phyloP scores from a whole-genome alignment of 2,113 vertebrate genomes.

The Myxocyprinus asiaticus region DNA sequence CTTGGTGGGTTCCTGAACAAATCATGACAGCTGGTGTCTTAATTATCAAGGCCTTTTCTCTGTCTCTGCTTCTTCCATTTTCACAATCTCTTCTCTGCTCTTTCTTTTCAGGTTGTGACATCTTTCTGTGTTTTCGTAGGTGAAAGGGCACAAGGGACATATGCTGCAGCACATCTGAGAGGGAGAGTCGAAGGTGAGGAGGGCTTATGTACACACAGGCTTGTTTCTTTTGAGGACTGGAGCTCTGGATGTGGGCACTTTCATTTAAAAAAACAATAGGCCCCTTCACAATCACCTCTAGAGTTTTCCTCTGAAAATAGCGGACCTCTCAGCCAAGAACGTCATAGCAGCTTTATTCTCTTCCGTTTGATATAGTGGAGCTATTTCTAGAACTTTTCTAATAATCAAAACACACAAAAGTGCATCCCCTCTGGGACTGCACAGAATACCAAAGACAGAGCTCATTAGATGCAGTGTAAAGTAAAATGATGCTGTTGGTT shows the following conservation, averaged over 20 bases:
- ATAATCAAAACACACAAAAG: constrained; percentile 24
- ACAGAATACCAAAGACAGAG: constrained; percentile 7
- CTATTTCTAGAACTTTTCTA: constrained; percentile 29
- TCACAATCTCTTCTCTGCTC: background rate
- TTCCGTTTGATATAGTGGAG: background rate
- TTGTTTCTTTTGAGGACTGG: background rate
- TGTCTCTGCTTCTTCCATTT: constrained; percentile 12
- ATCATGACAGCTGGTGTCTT: constrained; percentile 45
- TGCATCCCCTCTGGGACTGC: constrained; percentile 12
- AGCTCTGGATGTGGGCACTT: constrained; percentile 48
- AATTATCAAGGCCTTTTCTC: constrained; percentile 28
- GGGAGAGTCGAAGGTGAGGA: constrained; percentile 54
- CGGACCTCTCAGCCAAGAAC: constrained; percentile 2
- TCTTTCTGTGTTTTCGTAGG: constrained; percentile 37
- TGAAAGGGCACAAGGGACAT: constrained; percentile 37
- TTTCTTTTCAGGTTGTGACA: constrained; percentile 40
- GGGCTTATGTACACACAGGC: background rate
- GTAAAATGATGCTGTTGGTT: background rate
- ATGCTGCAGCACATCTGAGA: constrained; percentile 46
- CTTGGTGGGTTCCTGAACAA: constrained; percentile 36
- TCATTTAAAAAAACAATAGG: constrained; percentile 59
- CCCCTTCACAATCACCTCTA: constrained; percentile 50
- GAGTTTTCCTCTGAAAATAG: constrained; percentile 20
- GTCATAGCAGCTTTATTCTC: background rate
- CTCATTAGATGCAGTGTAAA: constrained; percentile 3